Percentiles rank a stretch among this genome's conserved stretches.
Evolutionary conservation across 2,113 vertebrate genomes (phyloP).

Genomic region (Paedocypris sp.): DNA sequence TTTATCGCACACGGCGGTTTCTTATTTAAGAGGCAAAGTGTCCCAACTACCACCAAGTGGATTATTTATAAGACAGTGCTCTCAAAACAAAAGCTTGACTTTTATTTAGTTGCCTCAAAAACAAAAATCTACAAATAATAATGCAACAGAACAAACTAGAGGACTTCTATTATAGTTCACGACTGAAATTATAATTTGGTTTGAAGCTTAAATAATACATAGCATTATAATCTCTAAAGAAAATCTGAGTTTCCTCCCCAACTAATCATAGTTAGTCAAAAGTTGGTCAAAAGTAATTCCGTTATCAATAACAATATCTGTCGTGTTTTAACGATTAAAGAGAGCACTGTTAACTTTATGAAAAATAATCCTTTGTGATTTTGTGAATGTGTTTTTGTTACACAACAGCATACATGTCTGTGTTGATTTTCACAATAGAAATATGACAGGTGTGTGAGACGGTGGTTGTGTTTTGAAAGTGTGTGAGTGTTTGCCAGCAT

Average conservation of each 20-base stretch:
- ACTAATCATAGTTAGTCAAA: too few species aligned
- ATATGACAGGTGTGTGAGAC: slow-evolving; percentile 13
- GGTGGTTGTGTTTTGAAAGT: background rate
- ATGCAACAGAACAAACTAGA: too few species aligned
- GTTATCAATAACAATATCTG: too few species aligned
- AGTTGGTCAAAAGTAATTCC: too few species aligned
- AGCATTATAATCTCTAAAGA: too few species aligned
- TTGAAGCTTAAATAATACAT: too few species aligned
- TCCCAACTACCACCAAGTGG: slow-evolving; percentile 57
- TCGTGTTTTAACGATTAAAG: slow-evolving; percentile 24
- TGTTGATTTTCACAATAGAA: slow-evolving; percentile 17
- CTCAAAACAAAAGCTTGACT: slow-evolving; percentile 43
- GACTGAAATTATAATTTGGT: too few species aligned
- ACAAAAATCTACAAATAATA: too few species aligned
- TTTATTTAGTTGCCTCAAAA: too few species aligned
- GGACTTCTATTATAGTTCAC: too few species aligned
- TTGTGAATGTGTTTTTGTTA: slow-evolving; percentile 56
- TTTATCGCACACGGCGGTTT: slow-evolving; percentile 48
- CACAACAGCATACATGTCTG: slow-evolving; percentile 29
- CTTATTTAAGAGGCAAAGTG: slow-evolving; percentile 58
- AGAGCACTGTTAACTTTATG: slow-evolving; percentile 65
- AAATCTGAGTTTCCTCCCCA: too few species aligned
- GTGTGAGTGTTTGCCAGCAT: slow-evolving; percentile 37
- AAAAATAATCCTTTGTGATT: slow-evolving; percentile 63
- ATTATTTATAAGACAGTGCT: slow-evolving; percentile 69